phyloP scores from a whole-genome alignment of 2,888 invertebrate species.

The Eupithecia subfuscata region DNA sequence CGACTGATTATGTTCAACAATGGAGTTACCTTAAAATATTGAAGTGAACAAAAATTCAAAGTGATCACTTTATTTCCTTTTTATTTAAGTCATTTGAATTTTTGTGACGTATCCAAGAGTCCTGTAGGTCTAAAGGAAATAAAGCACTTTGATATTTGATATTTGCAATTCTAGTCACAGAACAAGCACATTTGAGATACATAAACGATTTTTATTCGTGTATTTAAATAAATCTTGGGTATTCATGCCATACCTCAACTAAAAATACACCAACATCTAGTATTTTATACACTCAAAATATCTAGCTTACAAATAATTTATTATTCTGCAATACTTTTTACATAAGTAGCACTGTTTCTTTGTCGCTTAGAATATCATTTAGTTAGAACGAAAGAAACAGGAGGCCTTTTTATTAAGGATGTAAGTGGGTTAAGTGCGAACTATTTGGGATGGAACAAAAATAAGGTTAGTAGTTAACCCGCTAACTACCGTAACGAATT shows the following conservation, averaged over 20 bases:
- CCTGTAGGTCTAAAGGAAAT: no score
- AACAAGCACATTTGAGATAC: background rate
- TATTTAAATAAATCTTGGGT: background rate
- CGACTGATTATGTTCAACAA: background rate
- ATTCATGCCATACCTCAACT: background rate
- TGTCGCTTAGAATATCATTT: background rate
- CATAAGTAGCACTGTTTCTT: background rate
- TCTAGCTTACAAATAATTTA: background rate
- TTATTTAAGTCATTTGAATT: no score
- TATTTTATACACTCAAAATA: background rate
- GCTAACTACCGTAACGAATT: no score
- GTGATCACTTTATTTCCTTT: no score
- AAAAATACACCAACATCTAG: constrained; percentile 15
- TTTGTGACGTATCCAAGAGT: no score
- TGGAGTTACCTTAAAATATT: background rate
- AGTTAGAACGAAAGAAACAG: background rate
- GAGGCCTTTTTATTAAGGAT: background rate
- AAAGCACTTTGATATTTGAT: no score
- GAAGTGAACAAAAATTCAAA: background rate
- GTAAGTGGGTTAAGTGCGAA: no score
- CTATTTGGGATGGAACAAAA: no score
- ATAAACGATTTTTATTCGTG: background rate
- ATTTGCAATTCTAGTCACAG: background rate
- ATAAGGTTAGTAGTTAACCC: no score
- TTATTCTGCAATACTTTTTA: background rate